phyloP scores from a whole-genome alignment of 2,113 vertebrate genomes.

The Aegithalos caudatus region DNA sequence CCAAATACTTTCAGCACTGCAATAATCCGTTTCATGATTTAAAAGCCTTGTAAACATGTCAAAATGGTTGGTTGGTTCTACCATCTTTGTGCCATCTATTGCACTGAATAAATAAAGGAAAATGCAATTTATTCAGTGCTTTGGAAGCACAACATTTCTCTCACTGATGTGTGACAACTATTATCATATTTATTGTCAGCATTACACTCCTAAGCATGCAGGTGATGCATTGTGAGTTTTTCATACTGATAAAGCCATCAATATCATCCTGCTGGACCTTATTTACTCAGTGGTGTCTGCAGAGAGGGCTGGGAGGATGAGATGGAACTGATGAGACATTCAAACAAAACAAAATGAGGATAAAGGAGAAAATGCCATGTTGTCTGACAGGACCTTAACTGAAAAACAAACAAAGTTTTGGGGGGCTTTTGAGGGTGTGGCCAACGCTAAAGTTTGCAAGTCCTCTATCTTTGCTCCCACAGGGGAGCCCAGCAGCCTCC shows the following conservation, averaged over 20 bases:
- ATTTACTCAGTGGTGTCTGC: conserved; percentile 52
- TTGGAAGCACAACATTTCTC: conserved; percentile 78
- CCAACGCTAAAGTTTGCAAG: not conserved
- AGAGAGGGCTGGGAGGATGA: not conserved
- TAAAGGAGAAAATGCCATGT: not conserved
- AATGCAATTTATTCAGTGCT: conserved; percentile 77
- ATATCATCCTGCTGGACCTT: conserved; percentile 74
- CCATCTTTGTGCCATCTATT: conserved; percentile 69
- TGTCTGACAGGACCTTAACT: not conserved
- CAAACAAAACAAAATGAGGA: not conserved
- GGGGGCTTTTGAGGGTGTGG: not conserved
- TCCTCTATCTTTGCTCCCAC: rapidly evolving
- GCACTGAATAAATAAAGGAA: conserved; percentile 77
- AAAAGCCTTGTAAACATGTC: conserved; percentile 65
- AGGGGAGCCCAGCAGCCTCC: not conserved
- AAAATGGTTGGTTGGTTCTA: conserved; percentile 65
- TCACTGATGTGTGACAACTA: conserved; percentile 82
- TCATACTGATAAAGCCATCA: conserved; percentile 84
- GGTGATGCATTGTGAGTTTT: conserved; percentile 77
- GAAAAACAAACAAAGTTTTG: not conserved
- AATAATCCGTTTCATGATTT: conserved; percentile 64
- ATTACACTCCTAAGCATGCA: conserved; percentile 80
- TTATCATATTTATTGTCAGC: conserved; percentile 87
- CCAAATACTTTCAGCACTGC: conserved; percentile 36
- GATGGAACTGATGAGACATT: conserved; percentile 18